These are phyloP conservation scores for Nymphalis urticae DNA, from an alignment of 2,888 invertebrate genomes.

Conservation along the genomic window DNA sequence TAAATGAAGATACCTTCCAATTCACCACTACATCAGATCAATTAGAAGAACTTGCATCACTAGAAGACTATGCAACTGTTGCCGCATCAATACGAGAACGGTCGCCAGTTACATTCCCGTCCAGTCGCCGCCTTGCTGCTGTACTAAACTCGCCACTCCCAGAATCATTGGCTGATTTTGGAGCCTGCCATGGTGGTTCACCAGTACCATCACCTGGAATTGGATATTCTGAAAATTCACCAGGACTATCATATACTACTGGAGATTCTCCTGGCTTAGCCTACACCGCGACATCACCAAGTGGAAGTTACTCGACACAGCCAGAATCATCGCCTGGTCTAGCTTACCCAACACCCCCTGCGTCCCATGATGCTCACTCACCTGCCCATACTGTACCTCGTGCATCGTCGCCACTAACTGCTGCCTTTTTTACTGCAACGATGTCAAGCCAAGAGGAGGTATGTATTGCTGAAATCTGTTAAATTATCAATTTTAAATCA, in stretches of 20 bases:
- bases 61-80: constrained; percentile 83
- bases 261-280: constrained; percentile 73
- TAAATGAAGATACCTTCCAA: constrained; percentile 89
- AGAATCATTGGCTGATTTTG: constrained; percentile 90
- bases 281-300: constrained; percentile 69
- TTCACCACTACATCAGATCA: constrained; percentile 84
- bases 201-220: constrained; percentile 79
- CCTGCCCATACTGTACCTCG: constrained; percentile 84
- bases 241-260: constrained; percentile 90
- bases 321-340: constrained; percentile 85
- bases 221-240: constrained; percentile 74
- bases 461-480: constrained; percentile 31
- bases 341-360: constrained; percentile 92
- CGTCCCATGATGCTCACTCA: constrained; percentile 91
- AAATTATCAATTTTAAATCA: background rate
- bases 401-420: constrained; percentile 90
- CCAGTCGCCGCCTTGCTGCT: constrained; percentile 88
- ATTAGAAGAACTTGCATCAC: constrained; percentile 82
- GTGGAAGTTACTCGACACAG: constrained; percentile 69
- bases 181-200: constrained; percentile 86
- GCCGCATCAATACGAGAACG: constrained; percentile 81
- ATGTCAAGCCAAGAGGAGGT: constrained; percentile 92
- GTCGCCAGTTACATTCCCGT: constrained; percentile 82
- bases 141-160: constrained; percentile 89
- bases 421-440: constrained; percentile 91